A percentile compares a stretch with the other conserved stretches of the same genome.
Conservation (phyloP, 2,113 vertebrate genomes). For the Tamias sibiricus region DNA sequence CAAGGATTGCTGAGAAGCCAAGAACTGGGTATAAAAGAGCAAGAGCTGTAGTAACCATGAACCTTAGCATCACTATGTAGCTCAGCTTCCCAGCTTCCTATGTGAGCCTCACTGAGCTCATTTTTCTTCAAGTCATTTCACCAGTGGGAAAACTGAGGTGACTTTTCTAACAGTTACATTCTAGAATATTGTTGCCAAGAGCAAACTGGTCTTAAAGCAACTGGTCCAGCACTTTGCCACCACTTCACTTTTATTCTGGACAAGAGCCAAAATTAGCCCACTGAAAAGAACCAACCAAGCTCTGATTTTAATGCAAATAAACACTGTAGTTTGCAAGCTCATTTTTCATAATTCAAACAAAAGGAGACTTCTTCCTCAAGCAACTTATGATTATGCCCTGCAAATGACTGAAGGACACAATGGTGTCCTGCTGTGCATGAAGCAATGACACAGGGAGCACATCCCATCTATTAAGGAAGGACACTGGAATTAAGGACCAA, state of each 20-base stretch:
- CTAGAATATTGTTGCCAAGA: not conserved
- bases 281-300: not conserved
- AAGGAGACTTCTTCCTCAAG: not conserved
- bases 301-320: conserved; percentile 57
- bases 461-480: conserved; percentile 20
- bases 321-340: not conserved
- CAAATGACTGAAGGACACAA: not conserved
- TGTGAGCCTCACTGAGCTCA: not conserved
- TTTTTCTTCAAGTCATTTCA: not conserved
- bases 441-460: conserved; percentile 71
- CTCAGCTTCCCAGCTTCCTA: not conserved
- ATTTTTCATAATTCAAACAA: conserved; percentile 62
- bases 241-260: not conserved
- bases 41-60: not conserved
- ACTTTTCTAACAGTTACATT: not conserved
- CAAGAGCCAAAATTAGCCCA: conserved; percentile 6
- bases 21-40: not conserved
- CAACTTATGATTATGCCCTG: not conserved
- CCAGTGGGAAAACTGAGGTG: not conserved
- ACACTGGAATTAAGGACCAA: conserved; percentile 55
- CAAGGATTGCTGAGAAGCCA: not conserved
- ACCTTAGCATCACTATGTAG: not conserved
- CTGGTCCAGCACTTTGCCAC: not conserved
- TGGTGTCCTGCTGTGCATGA: conserved; percentile 65
- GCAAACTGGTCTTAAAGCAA: not conserved